phyloP scores from a whole-genome alignment of 53 echinoderm and acorn worm genomes.

The Henricia sp. region DNA sequence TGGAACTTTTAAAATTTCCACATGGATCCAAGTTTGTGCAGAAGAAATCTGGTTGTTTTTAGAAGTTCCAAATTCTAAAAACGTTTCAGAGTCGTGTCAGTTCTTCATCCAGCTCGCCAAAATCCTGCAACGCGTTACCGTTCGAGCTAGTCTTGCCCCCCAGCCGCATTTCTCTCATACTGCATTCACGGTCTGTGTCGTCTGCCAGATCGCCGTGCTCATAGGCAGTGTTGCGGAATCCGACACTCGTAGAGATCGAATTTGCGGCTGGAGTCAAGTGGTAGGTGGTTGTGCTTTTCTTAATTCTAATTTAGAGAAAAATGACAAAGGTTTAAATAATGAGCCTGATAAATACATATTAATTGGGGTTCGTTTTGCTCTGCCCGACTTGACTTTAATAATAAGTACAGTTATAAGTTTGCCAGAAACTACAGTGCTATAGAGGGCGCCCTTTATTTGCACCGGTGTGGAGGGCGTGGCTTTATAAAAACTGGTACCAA shows the following conservation, averaged over 20 bases:
- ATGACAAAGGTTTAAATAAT: too few species aligned
- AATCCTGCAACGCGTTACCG: neutral
- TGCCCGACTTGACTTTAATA: neutral
- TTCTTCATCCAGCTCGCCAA: conserved; percentile 25
- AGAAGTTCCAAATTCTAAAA: too few species aligned
- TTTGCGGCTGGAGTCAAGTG: conserved; percentile 32
- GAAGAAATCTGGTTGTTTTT: too few species aligned
- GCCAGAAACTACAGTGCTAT: neutral
- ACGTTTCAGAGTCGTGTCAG: conserved; percentile 35
- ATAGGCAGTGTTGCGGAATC: conserved; percentile 55
- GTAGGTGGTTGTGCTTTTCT: conserved; percentile 30
- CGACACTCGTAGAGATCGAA: neutral
- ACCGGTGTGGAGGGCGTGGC: neutral
- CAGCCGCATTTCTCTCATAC: conserved; percentile 40
- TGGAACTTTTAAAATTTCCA: too few species aligned
- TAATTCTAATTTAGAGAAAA: too few species aligned
- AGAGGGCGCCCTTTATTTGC: conserved; percentile 7
- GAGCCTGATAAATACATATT: too few species aligned
- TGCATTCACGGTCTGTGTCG: conserved; percentile 56
- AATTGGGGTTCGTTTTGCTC: neutral
- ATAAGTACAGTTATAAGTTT: neutral
- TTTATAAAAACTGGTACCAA: neutral
- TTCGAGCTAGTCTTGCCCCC: conserved; percentile 35
- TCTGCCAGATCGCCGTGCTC: conserved; percentile 63
- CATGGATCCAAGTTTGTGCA: too few species aligned